These are phyloP conservation scores for Peromyscus polionotus DNA, from an alignment of 2,113 vertebrate genomes.

Conservation along the genomic window DNA sequence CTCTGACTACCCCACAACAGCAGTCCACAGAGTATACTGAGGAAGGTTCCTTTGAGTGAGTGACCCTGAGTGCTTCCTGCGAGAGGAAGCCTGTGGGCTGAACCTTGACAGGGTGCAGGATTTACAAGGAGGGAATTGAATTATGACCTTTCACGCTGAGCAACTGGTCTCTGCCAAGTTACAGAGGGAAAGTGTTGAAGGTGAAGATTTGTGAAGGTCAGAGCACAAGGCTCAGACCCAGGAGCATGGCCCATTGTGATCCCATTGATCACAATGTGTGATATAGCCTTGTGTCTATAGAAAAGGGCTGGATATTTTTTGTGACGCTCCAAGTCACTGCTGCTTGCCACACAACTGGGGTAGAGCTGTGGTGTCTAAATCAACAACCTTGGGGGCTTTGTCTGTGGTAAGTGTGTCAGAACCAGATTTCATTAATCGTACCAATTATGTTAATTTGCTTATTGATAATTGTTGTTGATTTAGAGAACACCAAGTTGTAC, in stretches of 20 bases:
- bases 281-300: accelerated
- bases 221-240: accelerated
- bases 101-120: too few species aligned
- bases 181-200: background rate
- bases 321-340: background rate
- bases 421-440: background rate
- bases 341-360: background rate
- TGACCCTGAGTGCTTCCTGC: background rate
- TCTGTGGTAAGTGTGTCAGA: background rate
- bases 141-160: accelerated
- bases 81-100: too few species aligned
- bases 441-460: background rate
- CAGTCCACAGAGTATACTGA: accelerated
- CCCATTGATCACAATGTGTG: too few species aligned
- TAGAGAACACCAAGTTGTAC: background rate
- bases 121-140: background rate
- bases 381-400: too few species aligned
- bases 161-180: background rate
- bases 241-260: too few species aligned
- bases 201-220: background rate
- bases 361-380: accelerated
- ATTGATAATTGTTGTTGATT: conserved; percentile 40
- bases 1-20: accelerated
- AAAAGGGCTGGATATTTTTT: background rate
- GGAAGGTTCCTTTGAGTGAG: too few species aligned